Base-by-base conservation (phyloP, 2,113 vertebrate species). In the Syngnathoides biaculeatus region DNA sequence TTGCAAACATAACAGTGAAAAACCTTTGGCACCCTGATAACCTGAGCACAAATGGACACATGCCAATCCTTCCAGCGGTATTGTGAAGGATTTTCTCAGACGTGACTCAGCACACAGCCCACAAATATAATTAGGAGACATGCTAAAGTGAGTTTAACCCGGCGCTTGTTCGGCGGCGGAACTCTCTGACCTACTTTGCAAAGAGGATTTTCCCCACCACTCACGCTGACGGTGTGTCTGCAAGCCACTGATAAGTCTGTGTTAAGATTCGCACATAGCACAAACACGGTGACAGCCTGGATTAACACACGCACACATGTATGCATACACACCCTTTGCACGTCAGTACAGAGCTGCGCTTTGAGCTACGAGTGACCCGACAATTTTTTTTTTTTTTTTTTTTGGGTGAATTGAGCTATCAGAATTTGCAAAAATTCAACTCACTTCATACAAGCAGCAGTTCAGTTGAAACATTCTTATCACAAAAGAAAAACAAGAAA, bases 181-280 rank as follows among this genome's bases (percentile, higher is more conserved):
- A 90, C 82, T 90, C 86, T 79, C 71, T 86, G 89, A 89, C 89
- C 89, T 87, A 90, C 87, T 90, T 90, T 87, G 79, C 79, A 89
- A 90, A 90, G 85, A 86, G 86, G 89, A 88, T 90, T 89, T 88
- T 85, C 85, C 84, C 67, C 81, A 81, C 78, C 73, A 56, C 80
- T 86, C 73, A 59, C 77, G 85, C 82, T 53, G 71, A 60, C 72
- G 67, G 78, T 78, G 80, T 73, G 82, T 77, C 89, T 89, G 89
- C 82, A 77, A 67, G 60, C 48, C 55, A 47, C 78, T 68, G 87
- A 88, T 87, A 88, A 86, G 72, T 77, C 38, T 43, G 78, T 66
- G 67, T 35, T 81, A 79, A 84, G 80, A 88, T 77, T 77, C 72
- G 75, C 67, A 73, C 53, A 74, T 57, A 64, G 70, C 68, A 68